These are phyloP conservation scores for Microcebus tavaratra DNA, from an alignment of 2,113 vertebrate genomes.

Conservation along the genomic window DNA sequence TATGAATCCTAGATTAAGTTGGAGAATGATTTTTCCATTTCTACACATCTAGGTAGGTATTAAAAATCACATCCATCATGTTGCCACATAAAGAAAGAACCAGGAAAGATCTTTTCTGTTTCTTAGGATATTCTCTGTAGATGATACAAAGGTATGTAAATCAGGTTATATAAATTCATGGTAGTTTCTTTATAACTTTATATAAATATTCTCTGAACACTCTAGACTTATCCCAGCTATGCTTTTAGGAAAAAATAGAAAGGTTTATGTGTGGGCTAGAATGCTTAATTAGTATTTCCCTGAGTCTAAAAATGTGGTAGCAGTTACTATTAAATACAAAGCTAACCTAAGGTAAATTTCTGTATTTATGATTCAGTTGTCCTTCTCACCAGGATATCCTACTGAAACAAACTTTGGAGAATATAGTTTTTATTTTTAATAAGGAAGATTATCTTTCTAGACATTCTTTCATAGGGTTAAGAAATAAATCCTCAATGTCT, in stretches of 20 bases:
- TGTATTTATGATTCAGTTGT: constrained; percentile 35
- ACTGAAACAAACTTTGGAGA: neutral
- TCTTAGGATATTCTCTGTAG: constrained; percentile 24
- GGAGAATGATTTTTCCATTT: neutral
- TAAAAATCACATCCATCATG: neutral
- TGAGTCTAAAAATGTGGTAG: neutral
- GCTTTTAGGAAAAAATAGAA: neutral
- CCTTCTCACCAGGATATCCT: neutral
- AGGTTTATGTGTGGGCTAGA: neutral
- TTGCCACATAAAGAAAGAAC: neutral
- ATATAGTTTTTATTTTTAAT: constrained; percentile 18
- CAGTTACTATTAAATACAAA: neutral
- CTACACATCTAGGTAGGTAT: neutral
- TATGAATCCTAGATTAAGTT: neutral
- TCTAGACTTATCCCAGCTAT: neutral
- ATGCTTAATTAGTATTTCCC: constrained; percentile 23
- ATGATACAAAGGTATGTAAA: neutral
- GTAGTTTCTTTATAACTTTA: neutral
- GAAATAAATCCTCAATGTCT: neutral
- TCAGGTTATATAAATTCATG: neutral
- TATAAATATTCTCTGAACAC: constrained; percentile 19
- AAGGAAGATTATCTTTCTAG: constrained; percentile 10
- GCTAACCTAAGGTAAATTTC: constrained; percentile 32
- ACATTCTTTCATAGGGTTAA: neutral
- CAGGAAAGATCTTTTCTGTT: constrained; percentile 26